phyloP scores from a whole-genome alignment of 2,888 invertebrate genomes.

The Drosophila fulvimacula region DNA sequence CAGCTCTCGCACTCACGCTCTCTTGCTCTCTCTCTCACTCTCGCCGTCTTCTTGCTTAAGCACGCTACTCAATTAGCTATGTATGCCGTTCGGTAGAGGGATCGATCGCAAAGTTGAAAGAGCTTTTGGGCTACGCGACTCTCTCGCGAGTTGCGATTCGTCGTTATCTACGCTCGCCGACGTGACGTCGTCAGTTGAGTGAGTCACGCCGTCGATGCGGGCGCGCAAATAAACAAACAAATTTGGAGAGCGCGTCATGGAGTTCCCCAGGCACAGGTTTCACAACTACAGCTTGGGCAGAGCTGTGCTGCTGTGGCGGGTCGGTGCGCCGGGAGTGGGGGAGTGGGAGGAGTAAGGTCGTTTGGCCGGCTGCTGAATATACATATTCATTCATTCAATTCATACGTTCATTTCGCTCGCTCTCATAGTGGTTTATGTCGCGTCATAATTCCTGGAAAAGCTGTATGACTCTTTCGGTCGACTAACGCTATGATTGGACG shows the following conservation, averaged over 20 bases:
- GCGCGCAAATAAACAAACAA: constrained; percentile 34
- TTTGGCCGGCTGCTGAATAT: constrained; percentile 42
- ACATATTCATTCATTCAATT: constrained; percentile 76
- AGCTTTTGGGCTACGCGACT: constrained; percentile 31
- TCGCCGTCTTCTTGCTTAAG: neutral
- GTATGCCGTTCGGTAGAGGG: constrained; percentile 24
- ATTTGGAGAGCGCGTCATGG: constrained; percentile 46
- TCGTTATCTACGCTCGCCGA: constrained; percentile 30
- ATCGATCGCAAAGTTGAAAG: constrained; percentile 20
- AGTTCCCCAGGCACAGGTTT: constrained; percentile 74
- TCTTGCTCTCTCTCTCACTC: neutral
- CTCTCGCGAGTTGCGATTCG: constrained; percentile 10
- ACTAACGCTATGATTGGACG: constrained; percentile 24
- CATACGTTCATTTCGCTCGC: constrained; percentile 21
- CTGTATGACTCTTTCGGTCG: constrained; percentile 65
- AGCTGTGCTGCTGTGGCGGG: neutral
- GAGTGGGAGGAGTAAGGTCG: constrained; percentile 56
- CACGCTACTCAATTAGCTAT: constrained; percentile 8
- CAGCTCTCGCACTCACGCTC: neutral
- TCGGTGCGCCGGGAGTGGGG: neutral
- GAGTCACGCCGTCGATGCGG: constrained; percentile 48
- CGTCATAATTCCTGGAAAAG: constrained; percentile 83
- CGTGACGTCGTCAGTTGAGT: constrained; percentile 63
- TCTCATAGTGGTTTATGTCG: constrained; percentile 10
- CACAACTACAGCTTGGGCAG: constrained; percentile 7